Base-by-base conservation (phyloP, 2,797 vertebrate species). In the Florisuga fusca region DNA sequence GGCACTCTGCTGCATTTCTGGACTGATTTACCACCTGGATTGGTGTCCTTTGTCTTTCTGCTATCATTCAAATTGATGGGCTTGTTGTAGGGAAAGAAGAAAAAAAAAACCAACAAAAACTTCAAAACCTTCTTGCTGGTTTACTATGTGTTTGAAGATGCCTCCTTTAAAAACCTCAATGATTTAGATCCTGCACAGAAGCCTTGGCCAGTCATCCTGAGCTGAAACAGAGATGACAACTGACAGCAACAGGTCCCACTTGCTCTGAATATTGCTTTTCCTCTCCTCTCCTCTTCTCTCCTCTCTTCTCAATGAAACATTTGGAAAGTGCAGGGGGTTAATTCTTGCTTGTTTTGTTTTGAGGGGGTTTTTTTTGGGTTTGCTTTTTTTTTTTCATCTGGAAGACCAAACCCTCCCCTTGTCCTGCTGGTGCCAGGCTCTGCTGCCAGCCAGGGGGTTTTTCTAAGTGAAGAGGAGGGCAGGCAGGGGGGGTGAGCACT, bases 11-110 rank as follows among this genome's bases (percentile, higher is more conserved):
- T 85, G 75, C 34, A 7, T 38, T 59, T 26, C 64, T 1, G 9
- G 48, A 4, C 53, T 48, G 76, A 89, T 92, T 94, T 92, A 87
- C 87, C 68, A 51, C 62, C 78, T 75, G 78, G 15, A 36, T 63
- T 55, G 58, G 48, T 73, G 84, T 57, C 86, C 61, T 93, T 74
- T 50, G 7, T 64, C 89, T 87, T 87, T 48, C 31, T 7, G 5
- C 38, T 75, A 25, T 77, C 55, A 36, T 33, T 95, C 87, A 78
- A 31, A 69, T 66, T 4, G 4, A 71, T 63, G 74, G 29, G 57
- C 27, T 6, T 75, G 54, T 50, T 81, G 78, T 51, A 79, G 53
- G 67, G 73, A 46, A 76, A 41, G 38, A 41, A 41, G 38, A 41
- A 41, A 41, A 41, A 41, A 14, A 14, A 41, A 41, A 41, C 13